phyloP scores from a whole-genome alignment of 2,113 vertebrate genomes.

The Pantherophis guttatus region DNA sequence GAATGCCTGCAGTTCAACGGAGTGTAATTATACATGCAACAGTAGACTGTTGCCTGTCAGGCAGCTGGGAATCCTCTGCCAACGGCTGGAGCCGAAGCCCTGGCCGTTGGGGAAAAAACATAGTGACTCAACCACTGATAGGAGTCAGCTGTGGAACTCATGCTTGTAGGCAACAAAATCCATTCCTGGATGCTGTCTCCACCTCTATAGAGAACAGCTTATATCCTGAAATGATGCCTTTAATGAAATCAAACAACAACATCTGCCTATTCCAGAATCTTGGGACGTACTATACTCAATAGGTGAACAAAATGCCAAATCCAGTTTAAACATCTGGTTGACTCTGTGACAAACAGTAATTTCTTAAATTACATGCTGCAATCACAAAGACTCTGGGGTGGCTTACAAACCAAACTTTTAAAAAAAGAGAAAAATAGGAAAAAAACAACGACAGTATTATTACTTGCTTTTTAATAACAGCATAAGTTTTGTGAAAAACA shows the following conservation, averaged over 20 bases:
- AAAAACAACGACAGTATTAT: not conserved
- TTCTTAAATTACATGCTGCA: not conserved
- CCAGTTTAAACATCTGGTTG: not conserved
- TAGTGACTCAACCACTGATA: too few relatives aligned
- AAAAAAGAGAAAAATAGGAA: not conserved
- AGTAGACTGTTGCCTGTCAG: too few relatives aligned
- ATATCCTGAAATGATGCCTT: not conserved
- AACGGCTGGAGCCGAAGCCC: too few relatives aligned
- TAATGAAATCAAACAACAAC: not conserved
- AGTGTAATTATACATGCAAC: too few relatives aligned
- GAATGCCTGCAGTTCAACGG: too few relatives aligned
- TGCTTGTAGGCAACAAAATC: too few relatives aligned
- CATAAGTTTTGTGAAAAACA: constrained; percentile 68
- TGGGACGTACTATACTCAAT: not conserved
- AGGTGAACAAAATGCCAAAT: not conserved
- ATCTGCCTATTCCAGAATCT: not conserved
- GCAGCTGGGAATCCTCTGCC: too few relatives aligned
- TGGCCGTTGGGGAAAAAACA: too few relatives aligned
- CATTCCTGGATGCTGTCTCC: too few relatives aligned
- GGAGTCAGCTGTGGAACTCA: too few relatives aligned
- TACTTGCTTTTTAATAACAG: constrained; percentile 61
- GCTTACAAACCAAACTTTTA: not conserved
- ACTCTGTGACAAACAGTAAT: not conserved
- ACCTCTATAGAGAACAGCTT: not conserved
- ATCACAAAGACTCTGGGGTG: not conserved